Conservation (phyloP, 2,888 invertebrate species). For the Blastobasis adustella region DNA sequence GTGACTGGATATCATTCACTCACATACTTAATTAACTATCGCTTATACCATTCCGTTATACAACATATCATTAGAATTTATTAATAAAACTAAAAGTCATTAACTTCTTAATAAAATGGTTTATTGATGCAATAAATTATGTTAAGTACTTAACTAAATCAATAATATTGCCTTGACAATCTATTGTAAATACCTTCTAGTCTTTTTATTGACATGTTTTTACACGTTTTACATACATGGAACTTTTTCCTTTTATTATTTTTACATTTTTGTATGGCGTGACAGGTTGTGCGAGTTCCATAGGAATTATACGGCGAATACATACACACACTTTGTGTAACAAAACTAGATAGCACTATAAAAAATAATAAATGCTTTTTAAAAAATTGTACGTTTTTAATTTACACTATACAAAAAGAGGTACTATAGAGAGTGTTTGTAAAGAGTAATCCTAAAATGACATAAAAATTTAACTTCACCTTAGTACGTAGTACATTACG, state of each 20-base stretch:
- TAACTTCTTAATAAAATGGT: not conserved
- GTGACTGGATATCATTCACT: no score
- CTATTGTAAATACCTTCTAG: constrained; percentile 1
- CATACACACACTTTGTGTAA: not conserved
- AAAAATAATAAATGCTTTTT: not conserved
- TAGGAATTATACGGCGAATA: not conserved
- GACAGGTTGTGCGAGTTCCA: constrained; percentile 1
- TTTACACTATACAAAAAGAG: no score
- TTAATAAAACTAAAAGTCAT: not conserved
- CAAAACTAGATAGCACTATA: not conserved
- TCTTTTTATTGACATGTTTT: constrained; percentile 2
- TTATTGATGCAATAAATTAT: not conserved
- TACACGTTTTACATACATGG: not conserved
- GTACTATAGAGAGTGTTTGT: no score
- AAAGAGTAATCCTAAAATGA: not conserved
- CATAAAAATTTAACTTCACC: constrained; percentile 22
- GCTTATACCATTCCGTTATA: not conserved
- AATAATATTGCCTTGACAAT: not conserved
- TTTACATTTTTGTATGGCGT: not conserved
- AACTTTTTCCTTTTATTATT: not conserved
- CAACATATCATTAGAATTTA: no score
- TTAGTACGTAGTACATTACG: constrained; percentile 38
- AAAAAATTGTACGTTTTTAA: not conserved
- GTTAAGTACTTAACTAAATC: not conserved
- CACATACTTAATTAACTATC: no score